Conservation (phyloP, 2,888 invertebrate genomes). For the Sclerodermus sp. region DNA sequence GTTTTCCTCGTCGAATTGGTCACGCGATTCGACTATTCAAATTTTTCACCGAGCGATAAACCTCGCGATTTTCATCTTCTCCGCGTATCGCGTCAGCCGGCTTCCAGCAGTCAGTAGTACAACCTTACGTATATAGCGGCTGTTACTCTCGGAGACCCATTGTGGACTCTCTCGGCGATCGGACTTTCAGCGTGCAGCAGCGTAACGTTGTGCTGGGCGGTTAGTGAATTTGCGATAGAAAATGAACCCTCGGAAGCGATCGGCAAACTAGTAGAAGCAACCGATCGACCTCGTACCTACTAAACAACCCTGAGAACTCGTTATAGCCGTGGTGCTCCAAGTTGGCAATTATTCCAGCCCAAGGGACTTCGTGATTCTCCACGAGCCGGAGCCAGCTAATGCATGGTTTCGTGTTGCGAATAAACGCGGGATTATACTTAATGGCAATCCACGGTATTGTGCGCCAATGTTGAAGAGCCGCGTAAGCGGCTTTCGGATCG, state of each 20-base stretch:
- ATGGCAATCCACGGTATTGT: slow-evolving; percentile 35
- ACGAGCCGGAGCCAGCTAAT: slow-evolving; percentile 22
- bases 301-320: slow-evolving; percentile 13
- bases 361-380: slow-evolving; percentile 17
- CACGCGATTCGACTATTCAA: too few species aligned
- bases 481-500: slow-evolving; percentile 36
- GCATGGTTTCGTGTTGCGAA: slow-evolving; percentile 24
- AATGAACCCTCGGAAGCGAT: not conserved
- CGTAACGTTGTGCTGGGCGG: too few species aligned
- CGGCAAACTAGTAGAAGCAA: not conserved
- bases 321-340: slow-evolving; percentile 10
- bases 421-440: slow-evolving; percentile 38
- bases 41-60: too few species aligned
- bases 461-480: slow-evolving; percentile 32
- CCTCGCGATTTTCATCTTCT: too few species aligned
- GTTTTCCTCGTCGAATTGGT: too few species aligned
- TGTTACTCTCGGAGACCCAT: too few species aligned
- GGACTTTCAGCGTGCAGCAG: too few species aligned
- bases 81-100: too few species aligned
- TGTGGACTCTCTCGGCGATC: too few species aligned
- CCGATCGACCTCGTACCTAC: slow-evolving; percentile 2
- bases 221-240: not conserved
- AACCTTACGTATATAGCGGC: too few species aligned
- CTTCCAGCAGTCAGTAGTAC: too few species aligned
- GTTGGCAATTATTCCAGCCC: slow-evolving; percentile 23